These are phyloP conservation scores for Odontothrips loti DNA, from an alignment of 2,888 invertebrate species.

Conservation along the genomic window DNA sequence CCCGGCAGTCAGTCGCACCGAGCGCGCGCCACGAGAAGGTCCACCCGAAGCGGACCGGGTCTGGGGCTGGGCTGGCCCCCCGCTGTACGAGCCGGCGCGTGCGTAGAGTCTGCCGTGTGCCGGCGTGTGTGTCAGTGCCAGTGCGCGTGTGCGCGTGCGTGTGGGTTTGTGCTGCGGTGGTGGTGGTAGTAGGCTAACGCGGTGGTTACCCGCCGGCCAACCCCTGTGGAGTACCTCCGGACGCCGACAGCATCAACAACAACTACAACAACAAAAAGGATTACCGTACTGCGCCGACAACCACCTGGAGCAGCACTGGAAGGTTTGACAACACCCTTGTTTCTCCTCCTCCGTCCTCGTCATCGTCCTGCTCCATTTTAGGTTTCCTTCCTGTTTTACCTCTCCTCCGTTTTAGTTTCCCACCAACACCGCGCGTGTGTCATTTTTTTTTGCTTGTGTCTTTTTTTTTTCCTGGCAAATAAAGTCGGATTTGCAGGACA, in stretches of 20 bases:
- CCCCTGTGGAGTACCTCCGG: background rate
- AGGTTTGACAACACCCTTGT: background rate
- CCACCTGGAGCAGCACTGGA: slow-evolving; percentile 18
- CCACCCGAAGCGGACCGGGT: background rate
- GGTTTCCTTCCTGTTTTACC: background rate
- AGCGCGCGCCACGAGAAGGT: slow-evolving; percentile 34
- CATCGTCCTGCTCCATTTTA: too few relatives aligned
- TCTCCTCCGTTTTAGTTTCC: background rate
- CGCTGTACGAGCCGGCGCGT: background rate
- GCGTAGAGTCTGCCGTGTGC: background rate
- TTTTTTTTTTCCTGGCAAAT: slow-evolving; percentile 1
- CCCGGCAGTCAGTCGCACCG: slow-evolving; percentile 35
- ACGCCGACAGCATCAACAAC: too few relatives aligned
- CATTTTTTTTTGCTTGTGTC: background rate
- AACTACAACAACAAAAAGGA: background rate
- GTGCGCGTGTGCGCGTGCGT: background rate
- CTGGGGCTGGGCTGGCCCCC: background rate
- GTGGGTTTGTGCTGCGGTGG: background rate
- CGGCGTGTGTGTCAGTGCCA: background rate
- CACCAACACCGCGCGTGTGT: background rate
- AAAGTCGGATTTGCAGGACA: slow-evolving; percentile 19
- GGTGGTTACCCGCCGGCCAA: background rate
- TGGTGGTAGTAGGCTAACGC: too few relatives aligned
- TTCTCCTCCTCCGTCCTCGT: too few relatives aligned
- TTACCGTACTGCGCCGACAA: background rate